Evolutionary conservation across 2,888 invertebrate genomes (phyloP), one percentile per base, ranked within the genome.

Genomic region (Clistopyga incitator): DNA sequence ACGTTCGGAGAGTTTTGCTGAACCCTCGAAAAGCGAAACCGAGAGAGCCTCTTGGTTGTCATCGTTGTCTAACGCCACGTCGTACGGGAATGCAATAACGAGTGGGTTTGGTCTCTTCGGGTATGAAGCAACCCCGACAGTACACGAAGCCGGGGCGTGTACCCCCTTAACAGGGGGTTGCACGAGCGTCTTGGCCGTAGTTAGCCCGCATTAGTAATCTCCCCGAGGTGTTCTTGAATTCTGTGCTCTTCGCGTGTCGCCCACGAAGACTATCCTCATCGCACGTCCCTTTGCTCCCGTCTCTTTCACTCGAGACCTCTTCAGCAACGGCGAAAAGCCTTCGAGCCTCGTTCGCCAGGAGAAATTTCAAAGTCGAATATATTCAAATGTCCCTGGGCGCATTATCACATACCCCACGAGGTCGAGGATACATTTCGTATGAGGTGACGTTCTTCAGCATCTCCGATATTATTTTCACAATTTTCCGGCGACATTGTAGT

Each of bases 191-290:
- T 86, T 88, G 84, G 87, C 86, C 87, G 87, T 90, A 91, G 90
- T 91, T 91, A 90, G 89, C 88, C 87, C 86, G 89, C 90, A 91
- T 91, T 90, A 90, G 90, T 90, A 90, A 89, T 91, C 91, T 90
- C 89, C 88, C 88, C 86, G 87, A 90, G 90, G 90, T 90, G 87
- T 88, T 90, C 89, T 86, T 85, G 89, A 85, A 89, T 90, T 90
- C 90, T 86, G 84, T 85, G 78, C 84, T 81, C 74, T 70, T 78
- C 67, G 74, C 82, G 75, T 74, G 75, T n/a, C 84, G 81, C 74
- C 34, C 75, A 45, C 68, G 61, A 72, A 61, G 67, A 47, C 54
- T 68, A 82, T 67, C 79, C 72, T 29, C 86, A 85, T 56, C 85
- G 79, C 75, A 78, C 47, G 65, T 81, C 78, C 59, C 80, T 38